Base-by-base conservation (phyloP, 2,797 vertebrate species). In the Synanceia verrucosa region DNA sequence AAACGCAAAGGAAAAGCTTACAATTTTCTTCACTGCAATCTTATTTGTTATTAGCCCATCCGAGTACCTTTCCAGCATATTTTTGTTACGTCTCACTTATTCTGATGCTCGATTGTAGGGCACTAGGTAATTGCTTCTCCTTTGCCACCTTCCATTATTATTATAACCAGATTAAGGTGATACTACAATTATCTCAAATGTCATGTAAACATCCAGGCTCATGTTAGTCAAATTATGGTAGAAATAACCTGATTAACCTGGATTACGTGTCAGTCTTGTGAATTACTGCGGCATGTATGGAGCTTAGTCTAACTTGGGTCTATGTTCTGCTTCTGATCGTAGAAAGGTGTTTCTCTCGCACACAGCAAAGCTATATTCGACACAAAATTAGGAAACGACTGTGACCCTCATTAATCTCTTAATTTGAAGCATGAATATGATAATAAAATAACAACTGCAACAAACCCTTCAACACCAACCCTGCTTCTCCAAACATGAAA, bases 171-270 rank as follows among this genome's bases (percentile, higher is more conserved):
- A 85, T 82, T 81, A 84, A 72, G 58, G 61, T 37, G 34, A 76
- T 81, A 37, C 76, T 56, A 63, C 76, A 83, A 79, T 87, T 86
- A 87, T 61, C 73, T 57, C 60, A 66, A 72, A 73, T 70, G 73
- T 33, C 68, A 65, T 57, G 26, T 65, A 81, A 81, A 83, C 73
- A 86, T 55, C 29, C 53, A n/a, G 63, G 70, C 69, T 83, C 61
- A 44, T 78, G 70, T 81, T 76, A 43, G 71, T 84, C 78, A 83
- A 67, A 80, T 83, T 77, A 76, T 75, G 46, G 71, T 58, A 51
- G 51, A 69, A 79, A 81, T 73, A 81, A 81, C 56, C 31, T 0
- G 57, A 88, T 86, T 82, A 86, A 70, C 74, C 52, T 47, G 70
- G 73, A 81, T 82, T 80, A 75, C 21, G 18, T 46, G 57, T 66